Evolutionary conservation across 2,888 invertebrate genomes (phyloP).

Genomic region (Chaetogeoica ovagalla): DNA sequence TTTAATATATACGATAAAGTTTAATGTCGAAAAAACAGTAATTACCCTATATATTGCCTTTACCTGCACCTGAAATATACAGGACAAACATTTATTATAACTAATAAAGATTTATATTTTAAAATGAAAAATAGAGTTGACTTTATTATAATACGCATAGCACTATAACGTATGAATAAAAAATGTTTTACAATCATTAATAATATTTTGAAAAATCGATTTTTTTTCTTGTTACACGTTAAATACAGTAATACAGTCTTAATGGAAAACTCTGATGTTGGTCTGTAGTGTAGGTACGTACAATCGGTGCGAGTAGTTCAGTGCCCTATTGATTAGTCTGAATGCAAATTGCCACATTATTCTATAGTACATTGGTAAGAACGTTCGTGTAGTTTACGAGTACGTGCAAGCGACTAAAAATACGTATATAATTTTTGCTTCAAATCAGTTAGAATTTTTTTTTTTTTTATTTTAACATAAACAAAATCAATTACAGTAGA

Average conservation of each 20-base stretch:
- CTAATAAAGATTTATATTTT: no score
- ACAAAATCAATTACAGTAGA: background rate
- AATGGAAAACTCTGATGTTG: background rate
- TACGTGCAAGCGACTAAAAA: background rate
- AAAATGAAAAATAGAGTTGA: no score
- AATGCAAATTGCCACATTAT: conserved; percentile 1
- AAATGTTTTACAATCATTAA: background rate
- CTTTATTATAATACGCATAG: no score
- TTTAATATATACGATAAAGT: no score
- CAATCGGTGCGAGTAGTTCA: conserved; percentile 45
- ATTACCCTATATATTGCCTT: no score
- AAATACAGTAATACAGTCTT: background rate
- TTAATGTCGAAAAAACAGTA: no score
- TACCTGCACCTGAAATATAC: no score
- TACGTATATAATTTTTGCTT: background rate
- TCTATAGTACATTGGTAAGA: background rate
- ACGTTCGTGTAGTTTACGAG: background rate
- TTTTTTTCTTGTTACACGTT: background rate
- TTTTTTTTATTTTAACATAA: background rate
- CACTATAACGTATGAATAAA: no score
- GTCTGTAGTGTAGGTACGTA: conserved; percentile 8
- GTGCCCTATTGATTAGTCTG: conserved; percentile 30
- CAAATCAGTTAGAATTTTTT: background rate
- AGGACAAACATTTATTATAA: no score
- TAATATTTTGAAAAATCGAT: conserved; percentile 7